Base-by-base conservation (phyloP, 2,888 invertebrate species). In the Melanophora roralis region DNA sequence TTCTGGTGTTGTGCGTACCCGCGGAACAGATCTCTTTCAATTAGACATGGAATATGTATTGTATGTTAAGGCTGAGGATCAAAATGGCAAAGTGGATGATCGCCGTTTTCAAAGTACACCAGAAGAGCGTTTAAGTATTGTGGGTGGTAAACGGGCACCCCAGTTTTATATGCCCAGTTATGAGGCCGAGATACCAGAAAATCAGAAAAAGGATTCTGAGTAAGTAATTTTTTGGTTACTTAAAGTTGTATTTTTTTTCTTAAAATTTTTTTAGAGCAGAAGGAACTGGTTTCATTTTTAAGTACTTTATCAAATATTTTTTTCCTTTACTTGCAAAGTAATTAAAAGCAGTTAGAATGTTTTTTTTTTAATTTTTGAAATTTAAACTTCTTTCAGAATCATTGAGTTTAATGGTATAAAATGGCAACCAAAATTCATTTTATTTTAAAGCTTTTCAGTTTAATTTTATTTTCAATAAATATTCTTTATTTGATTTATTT, bases 91-190 rank as follows among this genome's bases (percentile, higher is more conserved):
- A 82, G 94, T 97, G n/a, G 97, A 96, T 86, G 97, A 97, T 88
- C 92, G 95, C 65, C 92, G 95, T 67, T 97, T 94, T 90, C 97
- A 97, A 90, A 95, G 96, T 9, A 97, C 97, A 9, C 95, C 95
- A 12, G 97, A 98, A 89, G 97, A 97, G 87, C 92, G 97, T 9
- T 91, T 98, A 68, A 97, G 97, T 82, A 98, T 98, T 87, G 96
- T 98, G 21, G 98, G 98, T n/a, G 99, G 98, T 74, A 97, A 98
- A 88, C 92, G 98, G 38, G 96, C 98, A 0, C 99, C 99, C 0
- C 99, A 99, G 91, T 99, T 99, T 91, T 98, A 97, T 89, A 94
- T 98, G 92, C 95, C 95, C 6, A 95, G 95, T 85, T 99, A 99
- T 89, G 96, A 96, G 87, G 97, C 98, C 0, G 97, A 97, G 88